phyloP scores from a whole-genome alignment of 2,888 invertebrate genomes.

The Temnothorax rugatulus region DNA sequence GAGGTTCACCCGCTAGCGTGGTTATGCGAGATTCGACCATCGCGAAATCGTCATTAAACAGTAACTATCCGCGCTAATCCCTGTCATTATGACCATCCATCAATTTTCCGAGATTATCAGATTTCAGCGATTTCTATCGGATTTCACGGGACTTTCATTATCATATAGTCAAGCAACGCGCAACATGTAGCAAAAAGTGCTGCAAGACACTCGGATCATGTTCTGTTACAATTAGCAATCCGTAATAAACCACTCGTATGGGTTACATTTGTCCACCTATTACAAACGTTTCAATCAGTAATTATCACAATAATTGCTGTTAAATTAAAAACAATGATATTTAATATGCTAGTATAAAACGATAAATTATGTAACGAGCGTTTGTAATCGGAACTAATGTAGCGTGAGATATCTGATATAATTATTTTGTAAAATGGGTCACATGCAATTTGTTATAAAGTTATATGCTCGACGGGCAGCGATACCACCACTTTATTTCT shows the following conservation, averaged over 20 bases:
- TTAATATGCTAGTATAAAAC: constrained; percentile 26
- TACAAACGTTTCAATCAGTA: not conserved
- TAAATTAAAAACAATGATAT: constrained; percentile 41
- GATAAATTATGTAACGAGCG: constrained; percentile 37
- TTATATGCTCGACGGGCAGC: not conserved
- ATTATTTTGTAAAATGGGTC: constrained; percentile 45
- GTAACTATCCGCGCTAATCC: constrained; percentile 51
- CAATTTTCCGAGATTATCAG: constrained; percentile 52
- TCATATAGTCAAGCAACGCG: not conserved
- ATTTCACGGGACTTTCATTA: constrained; percentile 35
- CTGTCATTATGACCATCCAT: constrained; percentile 51
- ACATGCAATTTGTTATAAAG: constrained; percentile 15
- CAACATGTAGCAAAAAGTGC: not conserved
- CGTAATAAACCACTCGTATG: not conserved
- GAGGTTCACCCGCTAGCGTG: constrained; percentile 43
- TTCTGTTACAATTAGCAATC: not conserved
- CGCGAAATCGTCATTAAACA: constrained; percentile 56
- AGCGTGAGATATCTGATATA: constrained; percentile 25
- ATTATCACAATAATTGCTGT: constrained; percentile 19
- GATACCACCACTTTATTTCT: constrained; percentile 18
- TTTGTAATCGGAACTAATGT: constrained; percentile 21
- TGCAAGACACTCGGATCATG: not conserved
- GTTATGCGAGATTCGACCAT: constrained; percentile 51
- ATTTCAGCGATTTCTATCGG: constrained; percentile 44
- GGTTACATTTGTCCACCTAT: not conserved